Conservation (phyloP, 2,888 invertebrate genomes). For the Linhomoeus sp. region DNA sequence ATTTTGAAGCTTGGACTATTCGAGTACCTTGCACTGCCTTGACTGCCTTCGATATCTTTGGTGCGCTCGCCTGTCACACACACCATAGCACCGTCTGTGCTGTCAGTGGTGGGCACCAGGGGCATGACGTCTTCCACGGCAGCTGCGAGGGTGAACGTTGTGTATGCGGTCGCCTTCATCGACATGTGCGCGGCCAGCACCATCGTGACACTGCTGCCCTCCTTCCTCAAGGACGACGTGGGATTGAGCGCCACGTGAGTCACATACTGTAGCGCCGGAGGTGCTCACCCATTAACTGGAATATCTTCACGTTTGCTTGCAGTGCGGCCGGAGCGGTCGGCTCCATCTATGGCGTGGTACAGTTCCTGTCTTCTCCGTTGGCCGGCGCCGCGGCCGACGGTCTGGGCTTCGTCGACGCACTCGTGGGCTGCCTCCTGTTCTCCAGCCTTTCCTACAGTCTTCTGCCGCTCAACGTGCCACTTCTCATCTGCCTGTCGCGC, state of each 20-base stretch:
- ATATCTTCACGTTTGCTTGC: too few species aligned
- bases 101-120: too few species aligned
- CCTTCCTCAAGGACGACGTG: conserved; percentile 2
- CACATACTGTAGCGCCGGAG: too few species aligned
- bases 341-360: conserved; percentile 6
- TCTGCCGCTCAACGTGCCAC: not conserved
- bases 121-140: too few species aligned
- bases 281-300: too few species aligned
- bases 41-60: too few species aligned
- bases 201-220: conserved; percentile 3
- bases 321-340: conserved; percentile 4
- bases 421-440: not conserved
- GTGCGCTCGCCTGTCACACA: too few species aligned
- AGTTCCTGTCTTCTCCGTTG: not conserved
- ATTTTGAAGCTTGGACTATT: too few species aligned
- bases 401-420: not conserved
- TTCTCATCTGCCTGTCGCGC: not conserved
- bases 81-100: too few species aligned
- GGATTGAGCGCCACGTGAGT: conserved; percentile 4
- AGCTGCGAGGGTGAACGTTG: too few species aligned
- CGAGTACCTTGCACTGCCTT: too few species aligned
- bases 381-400: not conserved
- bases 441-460: not conserved
- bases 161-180: conserved; percentile 7
- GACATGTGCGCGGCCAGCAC: conserved; percentile 6